Evolutionary conservation across 2,797 vertebrate species (phyloP), one percentile per base, ranked within the genome.

Genomic region (Fratercula arctica): DNA sequence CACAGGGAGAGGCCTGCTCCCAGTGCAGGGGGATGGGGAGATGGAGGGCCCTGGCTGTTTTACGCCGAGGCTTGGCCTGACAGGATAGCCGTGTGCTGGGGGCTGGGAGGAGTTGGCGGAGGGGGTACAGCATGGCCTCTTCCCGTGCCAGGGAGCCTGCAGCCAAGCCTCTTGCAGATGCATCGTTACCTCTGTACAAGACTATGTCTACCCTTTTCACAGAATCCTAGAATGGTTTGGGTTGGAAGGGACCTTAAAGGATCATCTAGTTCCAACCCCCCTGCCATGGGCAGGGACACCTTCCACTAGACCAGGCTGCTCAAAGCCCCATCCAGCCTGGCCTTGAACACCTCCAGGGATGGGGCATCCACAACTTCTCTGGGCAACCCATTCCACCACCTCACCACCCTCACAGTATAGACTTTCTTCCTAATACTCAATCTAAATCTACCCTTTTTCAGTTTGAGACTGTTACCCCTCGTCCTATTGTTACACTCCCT

Each of bases 101-200:
- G n/a, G 13, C 51, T 0, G 0, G 67, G 67, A 79, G 33, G 19
- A 3, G 0, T 9, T 50, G 37, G 35, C 4, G 1, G 31, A 24
- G 37, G 3, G 41, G 4, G 4, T 26, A 50, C 46, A 51, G 48
- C 43, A 11, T 25, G 76, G 43, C n/a, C 18, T 25, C 13, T 43
- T 67, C 54, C 64, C 2, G 1, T 66, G 72, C 23, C 0, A 0
- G 16, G 28, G 46, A 73, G 37, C 63, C 41, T 74, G 28, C 6
- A 8, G 50, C 77, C 46, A 35, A 33, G 67, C 56, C 43, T 68
- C 64, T 24, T 48, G 48, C 33, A 37, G 61, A 13, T 0, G 0
- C 5, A 1, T 35, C 1, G 0, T 48, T 45, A 45, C 4, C 41
- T 53, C 59, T 70, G 2, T 37, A 33, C 23, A 17, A 76, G 28